A percentile compares a stretch with the other conserved stretches of the same genome.
These are phyloP conservation scores for Cephalopterus ornatus DNA, from an alignment of 2,113 vertebrate genomes.

Conservation along the genomic window DNA sequence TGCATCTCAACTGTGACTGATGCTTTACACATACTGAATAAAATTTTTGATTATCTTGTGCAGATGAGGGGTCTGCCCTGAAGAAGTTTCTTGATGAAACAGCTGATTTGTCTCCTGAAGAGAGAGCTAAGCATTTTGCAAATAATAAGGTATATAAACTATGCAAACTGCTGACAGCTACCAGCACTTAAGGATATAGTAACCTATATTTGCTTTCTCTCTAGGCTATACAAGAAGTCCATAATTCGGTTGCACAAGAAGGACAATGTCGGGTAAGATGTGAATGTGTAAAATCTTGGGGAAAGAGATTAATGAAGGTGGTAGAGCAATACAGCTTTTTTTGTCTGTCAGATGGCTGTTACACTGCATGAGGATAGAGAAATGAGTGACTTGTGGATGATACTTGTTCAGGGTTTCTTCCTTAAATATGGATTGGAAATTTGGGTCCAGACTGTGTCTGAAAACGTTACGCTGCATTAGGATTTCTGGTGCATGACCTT, in stretches of 20 bases:
- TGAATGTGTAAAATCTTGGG: neutral
- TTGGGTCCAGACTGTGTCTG: neutral
- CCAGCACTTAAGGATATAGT: neutral
- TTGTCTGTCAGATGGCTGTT: neutral
- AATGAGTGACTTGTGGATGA: neutral
- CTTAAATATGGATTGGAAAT: neutral
- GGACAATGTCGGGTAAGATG: conserved; percentile 89
- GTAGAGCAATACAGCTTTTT: neutral
- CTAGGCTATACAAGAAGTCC: conserved; percentile 86
- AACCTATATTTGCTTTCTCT: neutral
- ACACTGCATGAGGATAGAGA: neutral
- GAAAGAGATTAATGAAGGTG: neutral
- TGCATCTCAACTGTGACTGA: neutral
- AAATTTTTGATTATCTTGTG: neutral
- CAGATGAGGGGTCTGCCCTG: conserved; percentile 84
- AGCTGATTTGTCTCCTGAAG: conserved; percentile 83
- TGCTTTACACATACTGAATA: neutral
- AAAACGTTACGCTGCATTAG: neutral
- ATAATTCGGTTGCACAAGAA: conserved; percentile 87
- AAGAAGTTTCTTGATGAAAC: conserved; percentile 92
- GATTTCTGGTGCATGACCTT: neutral
- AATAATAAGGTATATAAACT: conserved; percentile 82
- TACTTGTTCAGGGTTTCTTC: neutral
- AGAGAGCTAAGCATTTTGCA: conserved; percentile 89
- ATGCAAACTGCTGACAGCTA: neutral